These are phyloP conservation scores for Rutpela maculata DNA, from an alignment of 2,888 invertebrate species.

Conservation along the genomic window DNA sequence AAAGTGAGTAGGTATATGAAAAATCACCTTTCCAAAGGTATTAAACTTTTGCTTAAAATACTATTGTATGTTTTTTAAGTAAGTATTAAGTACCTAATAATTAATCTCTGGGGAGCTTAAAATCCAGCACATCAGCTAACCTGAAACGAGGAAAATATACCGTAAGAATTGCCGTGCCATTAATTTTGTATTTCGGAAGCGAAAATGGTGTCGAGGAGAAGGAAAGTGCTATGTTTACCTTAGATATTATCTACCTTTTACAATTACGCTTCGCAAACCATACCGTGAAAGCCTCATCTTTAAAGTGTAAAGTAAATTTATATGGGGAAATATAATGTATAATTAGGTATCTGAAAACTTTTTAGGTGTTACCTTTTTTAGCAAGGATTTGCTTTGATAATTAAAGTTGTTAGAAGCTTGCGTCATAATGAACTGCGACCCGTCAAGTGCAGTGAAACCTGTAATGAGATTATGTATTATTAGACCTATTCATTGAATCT, in stretches of 20 bases:
- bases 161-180: slow-evolving; percentile 51
- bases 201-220: slow-evolving; percentile 36
- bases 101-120: slow-evolving; percentile 37
- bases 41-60: slow-evolving; percentile 5
- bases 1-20: neutral
- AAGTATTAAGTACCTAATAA: slow-evolving; percentile 33
- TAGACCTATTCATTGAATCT: slow-evolving; percentile 18
- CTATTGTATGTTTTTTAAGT: neutral
- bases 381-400: neutral
- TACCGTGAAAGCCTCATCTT: neutral
- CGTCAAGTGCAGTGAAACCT: slow-evolving; percentile 9
- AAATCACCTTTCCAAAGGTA: slow-evolving; percentile 14
- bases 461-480: neutral
- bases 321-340: slow-evolving; percentile 9
- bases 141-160: slow-evolving; percentile 33
- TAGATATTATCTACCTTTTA: slow-evolving; percentile 29
- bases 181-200: slow-evolving; percentile 49
- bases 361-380: slow-evolving; percentile 23
- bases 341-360: slow-evolving; percentile 24
- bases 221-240: slow-evolving; percentile 29
- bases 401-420: slow-evolving; percentile 18
- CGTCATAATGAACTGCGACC: neutral
- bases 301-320: slow-evolving; percentile 12
- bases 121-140: slow-evolving; percentile 36
- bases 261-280: neutral